These are phyloP conservation scores for Trichogramma pretiosum DNA, from an alignment of 1,140 invertebrate species.

Conservation along the genomic window DNA sequence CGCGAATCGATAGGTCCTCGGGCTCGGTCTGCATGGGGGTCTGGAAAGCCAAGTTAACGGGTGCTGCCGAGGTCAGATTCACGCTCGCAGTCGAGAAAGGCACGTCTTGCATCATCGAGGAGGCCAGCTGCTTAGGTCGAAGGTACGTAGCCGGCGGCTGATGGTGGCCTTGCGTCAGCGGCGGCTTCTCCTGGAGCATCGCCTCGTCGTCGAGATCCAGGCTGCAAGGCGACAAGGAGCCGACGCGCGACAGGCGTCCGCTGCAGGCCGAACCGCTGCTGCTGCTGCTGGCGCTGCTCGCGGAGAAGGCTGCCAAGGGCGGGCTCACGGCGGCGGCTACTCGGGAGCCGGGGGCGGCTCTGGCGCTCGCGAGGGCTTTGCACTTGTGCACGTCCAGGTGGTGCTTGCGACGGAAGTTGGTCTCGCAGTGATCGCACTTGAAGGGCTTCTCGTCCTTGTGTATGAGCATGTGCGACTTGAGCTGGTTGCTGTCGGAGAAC, in stretches of 20 bases:
- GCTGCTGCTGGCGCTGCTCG: constrained; percentile 38
- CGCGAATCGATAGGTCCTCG: constrained; percentile 68
- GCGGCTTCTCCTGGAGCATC: constrained; percentile 21
- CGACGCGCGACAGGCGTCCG: no score
- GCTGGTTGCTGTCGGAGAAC: constrained; percentile 89
- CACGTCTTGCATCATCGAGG: background rate
- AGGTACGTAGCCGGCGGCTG: constrained; percentile 27
- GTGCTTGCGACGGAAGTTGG: constrained; percentile 71
- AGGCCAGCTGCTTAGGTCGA: constrained; percentile 32
- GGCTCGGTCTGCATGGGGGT: constrained; percentile 85
- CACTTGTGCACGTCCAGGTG: constrained; percentile 82
- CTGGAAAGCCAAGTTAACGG: constrained; percentile 37
- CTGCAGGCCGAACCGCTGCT: no score
- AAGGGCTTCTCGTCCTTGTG: constrained; percentile 87
- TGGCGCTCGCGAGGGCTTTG: constrained; percentile 32
- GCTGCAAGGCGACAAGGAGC: background rate
- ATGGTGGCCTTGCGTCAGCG: constrained; percentile 7
- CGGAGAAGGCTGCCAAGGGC: constrained; percentile 35
- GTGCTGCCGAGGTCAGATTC: constrained; percentile 18
- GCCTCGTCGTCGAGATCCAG: constrained; percentile 27
- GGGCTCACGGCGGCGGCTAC: constrained; percentile 23
- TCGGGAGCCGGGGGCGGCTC: constrained; percentile 10
- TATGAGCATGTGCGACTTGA: constrained; percentile 83
- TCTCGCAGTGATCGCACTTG: constrained; percentile 65
- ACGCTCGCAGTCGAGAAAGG: constrained; percentile 19